Conservation (phyloP, 2,113 vertebrate species). For the Conger conger region DNA sequence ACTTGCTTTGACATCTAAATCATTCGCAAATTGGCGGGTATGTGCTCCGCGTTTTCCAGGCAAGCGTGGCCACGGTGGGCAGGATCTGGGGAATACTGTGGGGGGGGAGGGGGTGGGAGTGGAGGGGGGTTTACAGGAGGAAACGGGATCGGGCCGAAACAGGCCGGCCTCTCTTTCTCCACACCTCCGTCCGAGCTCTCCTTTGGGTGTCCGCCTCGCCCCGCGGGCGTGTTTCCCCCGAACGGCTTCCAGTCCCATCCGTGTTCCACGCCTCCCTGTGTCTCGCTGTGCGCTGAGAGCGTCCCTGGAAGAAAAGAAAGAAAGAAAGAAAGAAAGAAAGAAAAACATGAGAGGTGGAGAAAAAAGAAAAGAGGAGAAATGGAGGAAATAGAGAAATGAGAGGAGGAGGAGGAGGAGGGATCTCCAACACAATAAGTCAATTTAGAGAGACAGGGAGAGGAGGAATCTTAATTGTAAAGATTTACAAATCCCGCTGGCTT, state of each 20-base stretch:
- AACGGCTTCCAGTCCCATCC: constrained; percentile 31
- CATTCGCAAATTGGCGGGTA: not conserved
- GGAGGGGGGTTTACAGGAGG: not conserved
- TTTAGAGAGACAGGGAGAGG: constrained; percentile 23
- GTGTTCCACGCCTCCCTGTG: constrained; percentile 11
- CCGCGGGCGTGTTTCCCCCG: constrained; percentile 24
- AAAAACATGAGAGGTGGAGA: not conserved
- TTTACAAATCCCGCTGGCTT: constrained; percentile 14
- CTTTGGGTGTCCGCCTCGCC: constrained; percentile 20
- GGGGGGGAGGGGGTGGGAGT: too few relatives aligned
- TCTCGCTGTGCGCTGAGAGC: constrained; percentile 14
- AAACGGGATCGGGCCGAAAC: not conserved
- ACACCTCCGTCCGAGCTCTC: constrained; percentile 4
- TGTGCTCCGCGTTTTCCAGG: not conserved
- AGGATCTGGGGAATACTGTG: too few relatives aligned
- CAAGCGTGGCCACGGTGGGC: not conserved
- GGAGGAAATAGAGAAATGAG: not conserved
- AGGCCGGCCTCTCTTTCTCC: constrained; percentile 1
- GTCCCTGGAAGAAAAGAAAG: not conserved
- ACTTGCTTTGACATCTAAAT: not conserved
- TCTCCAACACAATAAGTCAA: not conserved
- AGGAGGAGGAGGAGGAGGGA: not conserved
- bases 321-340: not conserved
- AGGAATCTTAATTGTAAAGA: constrained; percentile 39
- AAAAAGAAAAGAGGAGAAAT: not conserved